A percentile compares a stretch with the other conserved stretches of the same genome.
Conservation (phyloP, 2,888 invertebrate species). For the Pardosa pseudoannulata region DNA sequence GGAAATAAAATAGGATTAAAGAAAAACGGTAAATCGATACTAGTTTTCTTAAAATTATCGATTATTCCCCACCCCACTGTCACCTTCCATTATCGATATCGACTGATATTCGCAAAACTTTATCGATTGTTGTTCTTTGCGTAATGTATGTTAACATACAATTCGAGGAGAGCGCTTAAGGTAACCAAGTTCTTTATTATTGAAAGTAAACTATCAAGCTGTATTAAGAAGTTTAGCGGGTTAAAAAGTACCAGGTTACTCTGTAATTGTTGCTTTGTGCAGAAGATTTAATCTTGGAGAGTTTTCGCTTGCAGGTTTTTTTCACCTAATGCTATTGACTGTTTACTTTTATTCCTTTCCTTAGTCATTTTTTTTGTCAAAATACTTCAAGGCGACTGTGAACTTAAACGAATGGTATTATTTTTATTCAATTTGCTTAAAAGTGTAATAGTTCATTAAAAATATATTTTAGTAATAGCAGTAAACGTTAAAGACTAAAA, state of each 20-base stretch:
- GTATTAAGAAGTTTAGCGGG: not conserved
- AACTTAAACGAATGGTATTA: too few relatives aligned
- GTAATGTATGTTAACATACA: constrained; percentile 13
- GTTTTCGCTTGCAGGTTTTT: too few relatives aligned
- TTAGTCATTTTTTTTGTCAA: too few relatives aligned
- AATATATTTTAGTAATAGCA: too few relatives aligned
- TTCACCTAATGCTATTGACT: too few relatives aligned
- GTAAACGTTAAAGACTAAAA: too few relatives aligned
- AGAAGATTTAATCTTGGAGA: not conserved
- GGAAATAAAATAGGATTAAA: constrained; percentile 61
- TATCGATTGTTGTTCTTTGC: constrained; percentile 38
- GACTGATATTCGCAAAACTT: constrained; percentile 63
- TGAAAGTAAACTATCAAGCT: constrained; percentile 5
- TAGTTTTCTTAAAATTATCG: constrained; percentile 68
- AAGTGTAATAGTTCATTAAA: too few relatives aligned
- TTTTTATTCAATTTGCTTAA: too few relatives aligned
- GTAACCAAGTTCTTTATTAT: not conserved
- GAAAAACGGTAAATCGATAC: constrained; percentile 63
- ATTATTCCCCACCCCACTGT: constrained; percentile 55
- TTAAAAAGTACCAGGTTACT: not conserved
- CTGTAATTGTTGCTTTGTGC: not conserved
- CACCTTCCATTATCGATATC: constrained; percentile 63
- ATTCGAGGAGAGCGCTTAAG: not conserved
- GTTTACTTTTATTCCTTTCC: too few relatives aligned
- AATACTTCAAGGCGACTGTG: too few relatives aligned